Evolutionary conservation across 2,888 invertebrate species (phyloP).

Genomic region (Rhagonycha lutea): DNA sequence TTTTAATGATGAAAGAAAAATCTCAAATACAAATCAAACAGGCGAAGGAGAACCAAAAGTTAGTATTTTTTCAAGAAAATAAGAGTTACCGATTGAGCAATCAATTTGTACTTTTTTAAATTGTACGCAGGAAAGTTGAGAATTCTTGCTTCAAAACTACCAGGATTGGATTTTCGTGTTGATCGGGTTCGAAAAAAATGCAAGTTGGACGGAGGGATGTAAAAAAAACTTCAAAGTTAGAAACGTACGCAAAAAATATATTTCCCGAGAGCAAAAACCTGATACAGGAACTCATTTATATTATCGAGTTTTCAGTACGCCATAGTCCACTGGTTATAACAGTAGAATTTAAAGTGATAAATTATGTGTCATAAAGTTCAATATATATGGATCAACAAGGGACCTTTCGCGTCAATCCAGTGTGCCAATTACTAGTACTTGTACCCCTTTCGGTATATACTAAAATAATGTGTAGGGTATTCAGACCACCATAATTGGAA

Average conservation of each 20-base stretch:
- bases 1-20: neutral
- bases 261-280: conserved; percentile 15
- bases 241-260: conserved; percentile 9
- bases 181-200: neutral
- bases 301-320: conserved; percentile 14
- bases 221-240: neutral
- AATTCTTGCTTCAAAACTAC: neutral
- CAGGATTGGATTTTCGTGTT: neutral
- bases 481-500: conserved; percentile 8
- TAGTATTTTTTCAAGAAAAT: neutral
- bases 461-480: conserved; percentile 14
- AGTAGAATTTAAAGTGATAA: conserved; percentile 20
- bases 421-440: conserved; percentile 14
- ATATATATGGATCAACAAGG: conserved; percentile 16
- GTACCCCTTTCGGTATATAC: neutral
- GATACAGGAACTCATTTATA: conserved; percentile 18
- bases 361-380: conserved; percentile 20
- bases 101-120: neutral
- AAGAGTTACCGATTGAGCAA: neutral
- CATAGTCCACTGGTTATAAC: conserved; percentile 13
- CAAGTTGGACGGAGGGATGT: neutral
- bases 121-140: neutral
- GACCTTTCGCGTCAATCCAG: conserved; percentile 16
- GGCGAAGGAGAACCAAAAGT: neutral
- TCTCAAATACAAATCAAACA: neutral